Conservation (phyloP, 2,888 invertebrate species). For the Malthinus seriepunctatus region DNA sequence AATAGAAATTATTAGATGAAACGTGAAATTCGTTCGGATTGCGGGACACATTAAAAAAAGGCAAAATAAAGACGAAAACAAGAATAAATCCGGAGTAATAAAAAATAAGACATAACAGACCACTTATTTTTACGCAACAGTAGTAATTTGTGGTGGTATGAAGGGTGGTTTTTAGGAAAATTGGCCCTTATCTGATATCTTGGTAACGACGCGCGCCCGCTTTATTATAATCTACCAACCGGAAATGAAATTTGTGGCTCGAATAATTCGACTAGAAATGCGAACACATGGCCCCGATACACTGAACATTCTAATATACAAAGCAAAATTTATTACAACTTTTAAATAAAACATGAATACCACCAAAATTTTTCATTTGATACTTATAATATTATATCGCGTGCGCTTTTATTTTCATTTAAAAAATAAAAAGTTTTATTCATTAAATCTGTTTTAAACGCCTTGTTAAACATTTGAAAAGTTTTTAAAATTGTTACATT, state of each 20-base stretch:
- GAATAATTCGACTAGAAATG: slow-evolving; percentile 37
- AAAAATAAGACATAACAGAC: slow-evolving; percentile 29
- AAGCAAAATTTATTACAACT: slow-evolving; percentile 25
- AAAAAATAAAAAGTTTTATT: no score
- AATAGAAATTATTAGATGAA: no score
- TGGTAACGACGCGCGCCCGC: slow-evolving; percentile 28
- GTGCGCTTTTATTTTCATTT: no score
- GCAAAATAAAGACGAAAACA: slow-evolving; percentile 13
- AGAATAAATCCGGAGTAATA: slow-evolving; percentile 26
- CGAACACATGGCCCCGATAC: slow-evolving; percentile 35
- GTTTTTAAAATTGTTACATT: no score
- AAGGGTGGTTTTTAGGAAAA: slow-evolving; percentile 26
- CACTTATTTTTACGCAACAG: slow-evolving; percentile 31
- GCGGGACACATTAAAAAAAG: slow-evolving; percentile 5
- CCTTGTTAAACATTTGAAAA: no score
- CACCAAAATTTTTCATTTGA: background rate
- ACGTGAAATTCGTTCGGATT: no score
- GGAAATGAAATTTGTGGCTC: slow-evolving; percentile 38
- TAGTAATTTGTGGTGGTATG: slow-evolving; percentile 26
- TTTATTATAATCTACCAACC: slow-evolving; percentile 36
- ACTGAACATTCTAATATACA: slow-evolving; percentile 29
- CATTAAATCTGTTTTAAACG: no score
- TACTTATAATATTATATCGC: background rate
- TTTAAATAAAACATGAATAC: slow-evolving; percentile 24
- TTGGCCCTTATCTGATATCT: slow-evolving; percentile 32